phyloP scores from a whole-genome alignment of 2,888 invertebrate species.

The Nemoura dubitans region DNA sequence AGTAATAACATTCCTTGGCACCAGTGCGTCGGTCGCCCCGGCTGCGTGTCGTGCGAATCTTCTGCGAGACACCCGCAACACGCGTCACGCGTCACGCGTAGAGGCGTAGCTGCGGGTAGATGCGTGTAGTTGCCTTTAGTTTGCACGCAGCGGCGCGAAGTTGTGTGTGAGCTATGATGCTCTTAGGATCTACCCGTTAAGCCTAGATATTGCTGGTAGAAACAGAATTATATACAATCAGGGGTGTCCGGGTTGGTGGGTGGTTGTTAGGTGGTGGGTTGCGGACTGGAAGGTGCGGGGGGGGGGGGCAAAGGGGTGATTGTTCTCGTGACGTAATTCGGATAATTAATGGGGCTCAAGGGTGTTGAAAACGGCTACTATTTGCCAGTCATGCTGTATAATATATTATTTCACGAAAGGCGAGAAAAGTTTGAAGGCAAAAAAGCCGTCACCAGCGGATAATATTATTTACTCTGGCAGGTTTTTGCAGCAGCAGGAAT shows the following conservation, averaged over 20 bases:
- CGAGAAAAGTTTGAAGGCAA: constrained; percentile 12
- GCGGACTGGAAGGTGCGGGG: neutral
- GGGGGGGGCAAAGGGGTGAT: neutral
- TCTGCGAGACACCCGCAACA: neutral
- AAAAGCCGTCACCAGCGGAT: neutral
- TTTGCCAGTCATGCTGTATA: neutral
- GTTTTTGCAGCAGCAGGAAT: constrained; percentile 5
- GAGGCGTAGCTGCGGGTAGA: too few relatives aligned
- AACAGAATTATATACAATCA: constrained; percentile 7
- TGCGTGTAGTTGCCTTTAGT: too few relatives aligned
- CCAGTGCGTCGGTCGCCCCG: neutral
- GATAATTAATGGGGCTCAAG: constrained; percentile 28
- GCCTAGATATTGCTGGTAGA: neutral
- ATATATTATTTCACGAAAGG: neutral
- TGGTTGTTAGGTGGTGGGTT: neutral
- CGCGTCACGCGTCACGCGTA: neutral
- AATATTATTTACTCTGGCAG: constrained; percentile 12
- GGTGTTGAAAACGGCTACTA: constrained; percentile 12
- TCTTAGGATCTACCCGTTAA: neutral
- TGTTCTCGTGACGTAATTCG: constrained; percentile 18
- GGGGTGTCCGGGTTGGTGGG: neutral
- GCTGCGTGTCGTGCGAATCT: neutral
- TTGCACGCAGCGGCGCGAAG: neutral
- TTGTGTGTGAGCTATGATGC: neutral
- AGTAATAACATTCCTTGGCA: neutral